Base-by-base conservation (phyloP, 1,140 invertebrate species). In the Ephestia elutella region DNA sequence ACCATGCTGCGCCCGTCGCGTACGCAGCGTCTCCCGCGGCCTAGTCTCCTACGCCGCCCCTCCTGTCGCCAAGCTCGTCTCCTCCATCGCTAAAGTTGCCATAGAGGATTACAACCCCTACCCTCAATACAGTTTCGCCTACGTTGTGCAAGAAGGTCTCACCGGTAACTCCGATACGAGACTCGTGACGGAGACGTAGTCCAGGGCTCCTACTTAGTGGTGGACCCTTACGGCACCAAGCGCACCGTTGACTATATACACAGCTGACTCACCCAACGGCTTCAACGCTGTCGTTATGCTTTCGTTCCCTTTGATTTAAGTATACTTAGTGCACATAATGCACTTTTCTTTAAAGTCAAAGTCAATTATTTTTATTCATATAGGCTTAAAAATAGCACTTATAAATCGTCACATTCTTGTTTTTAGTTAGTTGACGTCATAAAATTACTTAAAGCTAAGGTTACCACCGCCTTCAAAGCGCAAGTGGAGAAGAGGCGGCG, bases 111-210 rank as follows among this genome's bases (percentile, higher is more conserved):
- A 76, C 66, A 87, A 91, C 57, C 86, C 90, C 20, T 89, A 91
- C 63, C 91, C 92, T 0, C 91, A 92, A 57, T 93, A 92, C 75
- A 86, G 90, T 57, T 93, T 91, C 70, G 89, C 89, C 2, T 93
- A 93, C 71, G 90, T 91, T 32, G 92, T 93, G 0, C 90, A 92
- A 32, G 93, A 93, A 62, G 77, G 86, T n/a, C 79, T 91, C 51
- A 94, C 91, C 21, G 92, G 93, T 1, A 93, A 94, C 78, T 83
- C 90, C 1, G 93, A 94, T 89, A 92, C 57, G 93, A 94, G 78
- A 90, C 79, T 30, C 87, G 92, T 32, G 87, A 92, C 59, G 91
- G 92, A 5, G 91, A 92, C 59, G 73, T 91, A 0, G 90, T 92
- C 11, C 90, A 92, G 68, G 92, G 92, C 59, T 89, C 89, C 48